A percentile compares a stretch with the other conserved stretches of the same genome.
These are phyloP conservation scores for Hydrotaea diabolus DNA, from an alignment of 2,888 invertebrate species.

Conservation along the genomic window DNA sequence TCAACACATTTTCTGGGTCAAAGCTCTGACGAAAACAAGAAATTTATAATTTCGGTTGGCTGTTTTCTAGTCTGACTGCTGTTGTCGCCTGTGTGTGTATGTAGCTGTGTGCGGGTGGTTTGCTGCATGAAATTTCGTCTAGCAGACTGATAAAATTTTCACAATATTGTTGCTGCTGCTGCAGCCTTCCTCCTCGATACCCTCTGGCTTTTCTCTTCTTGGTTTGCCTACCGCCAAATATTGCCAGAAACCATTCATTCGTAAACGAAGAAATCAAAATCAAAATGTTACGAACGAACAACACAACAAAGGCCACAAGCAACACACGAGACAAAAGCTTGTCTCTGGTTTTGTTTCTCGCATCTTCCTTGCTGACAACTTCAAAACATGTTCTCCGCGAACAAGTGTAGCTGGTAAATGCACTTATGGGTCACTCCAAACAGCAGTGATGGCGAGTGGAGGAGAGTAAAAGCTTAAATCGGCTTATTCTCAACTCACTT, in stretches of 20 bases:
- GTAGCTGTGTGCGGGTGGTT: neutral
- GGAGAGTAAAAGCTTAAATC: neutral
- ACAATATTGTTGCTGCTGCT: neutral
- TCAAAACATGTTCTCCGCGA: neutral
- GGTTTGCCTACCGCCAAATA: conserved; percentile 9
- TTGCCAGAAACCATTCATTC: neutral
- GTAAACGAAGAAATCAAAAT: too few species aligned
- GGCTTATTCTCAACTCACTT: neutral
- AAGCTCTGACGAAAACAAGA: conserved; percentile 57
- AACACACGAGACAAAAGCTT: neutral
- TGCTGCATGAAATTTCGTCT: neutral
- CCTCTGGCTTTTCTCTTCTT: neutral
- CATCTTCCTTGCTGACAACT: neutral
- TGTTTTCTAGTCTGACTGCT: neutral
- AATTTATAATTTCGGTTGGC: conserved; percentile 14
- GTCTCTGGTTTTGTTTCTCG: neutral
- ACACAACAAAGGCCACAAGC: neutral
- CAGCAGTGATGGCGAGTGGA: neutral
- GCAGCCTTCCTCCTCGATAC: neutral
- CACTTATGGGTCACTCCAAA: neutral
- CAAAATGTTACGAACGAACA: too few species aligned
- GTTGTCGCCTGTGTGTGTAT: neutral
- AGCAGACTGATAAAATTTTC: neutral
- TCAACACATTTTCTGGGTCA: conserved; percentile 61
- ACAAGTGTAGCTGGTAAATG: neutral